phyloP scores from a whole-genome alignment of 2,797 vertebrate species.

The Artibeus lituratus region DNA sequence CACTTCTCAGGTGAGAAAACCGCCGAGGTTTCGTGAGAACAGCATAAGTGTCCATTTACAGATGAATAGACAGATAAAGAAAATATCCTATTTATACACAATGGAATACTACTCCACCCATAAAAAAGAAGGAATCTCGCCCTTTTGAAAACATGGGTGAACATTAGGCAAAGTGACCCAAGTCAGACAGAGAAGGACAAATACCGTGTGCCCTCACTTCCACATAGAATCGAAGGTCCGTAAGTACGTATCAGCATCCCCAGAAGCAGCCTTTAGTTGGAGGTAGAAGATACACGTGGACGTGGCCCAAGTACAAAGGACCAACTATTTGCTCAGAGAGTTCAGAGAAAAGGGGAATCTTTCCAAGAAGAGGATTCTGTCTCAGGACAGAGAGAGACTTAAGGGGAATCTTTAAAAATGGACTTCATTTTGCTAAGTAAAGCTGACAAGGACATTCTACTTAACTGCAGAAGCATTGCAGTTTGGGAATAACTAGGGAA shows the following conservation, averaged over 20 bases:
- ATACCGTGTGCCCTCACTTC: neutral
- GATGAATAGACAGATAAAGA: neutral
- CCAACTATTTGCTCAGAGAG: neutral
- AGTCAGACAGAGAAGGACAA: neutral
- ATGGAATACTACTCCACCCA: neutral
- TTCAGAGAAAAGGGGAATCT: neutral
- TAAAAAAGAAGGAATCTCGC: neutral
- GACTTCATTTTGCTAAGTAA: neutral
- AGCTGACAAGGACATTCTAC: neutral
- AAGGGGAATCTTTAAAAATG: neutral
- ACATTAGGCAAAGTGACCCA: neutral
- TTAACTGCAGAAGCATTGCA: neutral
- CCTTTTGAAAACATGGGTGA: neutral
- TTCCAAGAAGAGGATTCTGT: neutral
- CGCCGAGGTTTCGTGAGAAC: neutral
- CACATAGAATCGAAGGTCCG: neutral
- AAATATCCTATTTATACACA: neutral
- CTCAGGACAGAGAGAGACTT: neutral
- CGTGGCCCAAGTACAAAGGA: neutral
- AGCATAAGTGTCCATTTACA: neutral
- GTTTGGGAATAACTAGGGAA: neutral
- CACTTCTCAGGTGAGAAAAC: neutral
- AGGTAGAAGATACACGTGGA: neutral
- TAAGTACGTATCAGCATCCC: neutral
- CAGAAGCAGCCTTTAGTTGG: neutral